phyloP scores from a whole-genome alignment of 2,113 vertebrate species.

The Myotis brandtii region DNA sequence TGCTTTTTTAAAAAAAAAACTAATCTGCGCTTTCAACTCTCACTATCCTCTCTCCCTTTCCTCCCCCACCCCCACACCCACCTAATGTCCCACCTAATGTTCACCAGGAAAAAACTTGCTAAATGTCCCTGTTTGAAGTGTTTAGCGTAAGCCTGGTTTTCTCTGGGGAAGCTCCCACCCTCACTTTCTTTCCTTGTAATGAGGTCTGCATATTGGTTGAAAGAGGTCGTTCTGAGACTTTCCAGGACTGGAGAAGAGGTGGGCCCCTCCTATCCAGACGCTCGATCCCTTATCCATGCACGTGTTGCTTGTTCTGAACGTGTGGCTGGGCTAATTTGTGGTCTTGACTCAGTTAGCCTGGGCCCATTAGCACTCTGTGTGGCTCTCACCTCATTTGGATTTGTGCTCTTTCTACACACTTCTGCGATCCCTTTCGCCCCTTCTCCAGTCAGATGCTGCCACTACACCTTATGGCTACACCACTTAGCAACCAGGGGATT shows the following conservation, averaged over 20 bases:
- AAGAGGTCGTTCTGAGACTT: background rate
- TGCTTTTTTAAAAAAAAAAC: background rate
- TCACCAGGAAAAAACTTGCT: background rate
- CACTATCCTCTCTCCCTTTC: background rate
- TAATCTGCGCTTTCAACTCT: background rate
- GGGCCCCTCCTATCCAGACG: background rate
- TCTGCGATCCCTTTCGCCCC: background rate
- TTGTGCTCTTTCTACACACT: background rate
- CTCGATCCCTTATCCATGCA: too few relatives aligned
- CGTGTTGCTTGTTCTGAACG: background rate
- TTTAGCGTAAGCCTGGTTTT: background rate
- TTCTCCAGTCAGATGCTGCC: background rate
- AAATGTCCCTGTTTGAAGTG: background rate
- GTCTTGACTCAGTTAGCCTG: background rate
- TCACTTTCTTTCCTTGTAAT: background rate
- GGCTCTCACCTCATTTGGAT: background rate
- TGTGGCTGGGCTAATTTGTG: too few relatives aligned
- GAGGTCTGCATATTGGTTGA: background rate
- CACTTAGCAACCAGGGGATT: background rate
- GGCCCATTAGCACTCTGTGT: background rate
- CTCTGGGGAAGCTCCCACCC: background rate
- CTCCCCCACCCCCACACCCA: fast-evolving
- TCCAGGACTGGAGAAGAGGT: background rate
- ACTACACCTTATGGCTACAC: background rate
- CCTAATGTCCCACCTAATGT: background rate